Evolutionary conservation across 1,140 invertebrate genomes (phyloP).

Genomic region (Lepidotrigona ventralis): DNA sequence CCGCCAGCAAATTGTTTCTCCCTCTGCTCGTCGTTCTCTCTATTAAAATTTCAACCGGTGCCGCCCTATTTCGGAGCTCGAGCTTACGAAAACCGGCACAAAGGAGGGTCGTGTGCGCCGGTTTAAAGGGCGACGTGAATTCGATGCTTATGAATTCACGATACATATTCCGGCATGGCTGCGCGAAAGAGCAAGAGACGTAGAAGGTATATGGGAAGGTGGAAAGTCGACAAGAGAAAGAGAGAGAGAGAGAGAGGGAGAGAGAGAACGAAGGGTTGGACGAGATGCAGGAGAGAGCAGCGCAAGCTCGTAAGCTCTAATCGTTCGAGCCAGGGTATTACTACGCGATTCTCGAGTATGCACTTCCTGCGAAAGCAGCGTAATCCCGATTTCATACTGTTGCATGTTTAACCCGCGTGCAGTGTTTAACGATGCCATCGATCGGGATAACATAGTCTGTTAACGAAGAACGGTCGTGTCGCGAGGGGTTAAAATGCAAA

Average conservation of each 20-base stretch:
- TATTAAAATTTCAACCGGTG: neutral
- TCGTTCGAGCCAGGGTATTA: conserved; percentile 35
- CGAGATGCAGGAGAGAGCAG: neutral
- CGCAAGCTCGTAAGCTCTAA: conserved; percentile 50
- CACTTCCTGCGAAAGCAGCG: conserved; percentile 35
- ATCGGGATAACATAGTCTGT: conserved; percentile 49
- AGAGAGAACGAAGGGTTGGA: neutral
- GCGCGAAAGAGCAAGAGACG: neutral
- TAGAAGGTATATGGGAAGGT: neutral
- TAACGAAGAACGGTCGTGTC: conserved; percentile 51
- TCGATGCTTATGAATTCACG: conserved; percentile 38
- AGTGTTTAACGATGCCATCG: conserved; percentile 52
- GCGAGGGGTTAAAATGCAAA: conserved; percentile 38
- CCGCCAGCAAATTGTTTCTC: neutral
- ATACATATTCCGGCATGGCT: neutral
- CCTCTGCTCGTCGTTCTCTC: neutral
- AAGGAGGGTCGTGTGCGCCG: neutral
- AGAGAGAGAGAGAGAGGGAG: neutral
- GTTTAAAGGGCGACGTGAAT: neutral
- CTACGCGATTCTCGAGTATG: conserved; percentile 37
- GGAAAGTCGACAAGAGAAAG: neutral
- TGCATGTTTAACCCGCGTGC: conserved; percentile 48
- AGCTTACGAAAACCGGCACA: neutral
- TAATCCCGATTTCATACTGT: conserved; percentile 54
- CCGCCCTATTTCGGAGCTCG: neutral